Percentiles rank a stretch among this genome's conserved stretches.
These are phyloP conservation scores for Apamea sordens DNA, from an alignment of 2,888 invertebrate genomes.

Conservation along the genomic window DNA sequence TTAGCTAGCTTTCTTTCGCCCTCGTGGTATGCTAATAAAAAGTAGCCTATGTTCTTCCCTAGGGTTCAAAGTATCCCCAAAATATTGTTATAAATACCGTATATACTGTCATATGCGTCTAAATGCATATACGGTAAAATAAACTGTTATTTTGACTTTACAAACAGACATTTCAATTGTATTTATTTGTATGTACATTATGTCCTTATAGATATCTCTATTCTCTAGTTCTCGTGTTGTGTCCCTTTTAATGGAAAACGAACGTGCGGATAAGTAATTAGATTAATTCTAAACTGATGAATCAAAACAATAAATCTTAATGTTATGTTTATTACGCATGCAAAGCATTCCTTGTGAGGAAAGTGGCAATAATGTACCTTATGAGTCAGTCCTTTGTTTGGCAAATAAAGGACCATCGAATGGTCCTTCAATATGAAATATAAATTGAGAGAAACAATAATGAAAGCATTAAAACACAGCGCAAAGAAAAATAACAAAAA, in stretches of 20 bases:
- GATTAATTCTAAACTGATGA: conserved; percentile 6
- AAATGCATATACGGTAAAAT: too few relatives aligned
- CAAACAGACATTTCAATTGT: too few relatives aligned
- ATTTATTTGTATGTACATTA: too few relatives aligned
- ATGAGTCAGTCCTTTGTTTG: conserved; percentile 10
- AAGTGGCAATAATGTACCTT: not conserved
- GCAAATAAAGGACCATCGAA: conserved; percentile 1
- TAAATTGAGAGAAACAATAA: conserved; percentile 5
- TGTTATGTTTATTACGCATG: conserved; percentile 10
- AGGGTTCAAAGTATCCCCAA: too few relatives aligned
- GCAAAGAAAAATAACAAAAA: not conserved
- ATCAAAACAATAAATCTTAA: conserved; percentile 11
- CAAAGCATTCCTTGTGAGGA: conserved; percentile 13
- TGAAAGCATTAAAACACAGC: not conserved
- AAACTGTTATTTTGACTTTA: too few relatives aligned
- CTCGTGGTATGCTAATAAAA: too few relatives aligned
- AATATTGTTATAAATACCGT: too few relatives aligned
- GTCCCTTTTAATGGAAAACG: not conserved
- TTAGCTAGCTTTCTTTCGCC: too few relatives aligned
- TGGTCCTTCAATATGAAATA: not conserved
- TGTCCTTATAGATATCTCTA: not conserved
- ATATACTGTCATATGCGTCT: too few relatives aligned
- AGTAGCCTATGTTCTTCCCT: too few relatives aligned
- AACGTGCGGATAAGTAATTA: conserved; percentile 46
- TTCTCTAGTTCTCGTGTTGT: not conserved